These are phyloP conservation scores for Drosophila mauritiana DNA, from an alignment of 1,140 invertebrate species.

Conservation along the genomic window DNA sequence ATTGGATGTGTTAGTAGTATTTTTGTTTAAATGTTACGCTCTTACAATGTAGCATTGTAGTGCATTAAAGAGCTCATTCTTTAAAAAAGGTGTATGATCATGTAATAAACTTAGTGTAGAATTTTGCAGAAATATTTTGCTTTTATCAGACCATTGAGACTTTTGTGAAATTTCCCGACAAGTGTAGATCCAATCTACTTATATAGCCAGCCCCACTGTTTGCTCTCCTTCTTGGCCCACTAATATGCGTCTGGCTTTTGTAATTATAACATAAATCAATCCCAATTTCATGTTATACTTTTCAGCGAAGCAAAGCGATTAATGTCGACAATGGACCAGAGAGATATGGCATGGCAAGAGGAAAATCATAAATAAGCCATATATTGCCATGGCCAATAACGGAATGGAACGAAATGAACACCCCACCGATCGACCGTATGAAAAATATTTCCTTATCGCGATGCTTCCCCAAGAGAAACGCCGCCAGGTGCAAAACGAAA, in stretches of 20 bases:
- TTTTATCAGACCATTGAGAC: not conserved
- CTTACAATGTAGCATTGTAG: too few species aligned
- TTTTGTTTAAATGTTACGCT: not conserved
- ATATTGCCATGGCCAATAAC: conserved; percentile 73
- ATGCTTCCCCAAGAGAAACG: conserved; percentile 58
- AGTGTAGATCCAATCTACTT: not conserved
- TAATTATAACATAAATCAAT: conserved; percentile 84
- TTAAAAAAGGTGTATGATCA: too few species aligned
- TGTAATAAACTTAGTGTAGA: too few species aligned
- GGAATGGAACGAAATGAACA: conserved; percentile 49
- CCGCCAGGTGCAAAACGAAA: conserved; percentile 58
- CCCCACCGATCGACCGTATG: conserved; percentile 43
- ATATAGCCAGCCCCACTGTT: conserved; percentile 1
- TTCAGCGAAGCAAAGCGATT: conserved; percentile 74
- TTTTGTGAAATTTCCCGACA: not conserved
- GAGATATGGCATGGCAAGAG: conserved; percentile 79
- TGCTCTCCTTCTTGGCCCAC: not conserved
- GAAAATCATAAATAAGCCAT: conserved; percentile 82
- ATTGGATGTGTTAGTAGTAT: not conserved
- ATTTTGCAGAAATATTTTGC: too few species aligned
- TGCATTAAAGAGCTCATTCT: too few species aligned
- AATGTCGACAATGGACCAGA: conserved; percentile 75
- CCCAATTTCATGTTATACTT: conserved; percentile 76
- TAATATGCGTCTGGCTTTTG: conserved; percentile 41
- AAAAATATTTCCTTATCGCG: conserved; percentile 81